Base-by-base conservation (phyloP, 2,888 invertebrate genomes). In the Meganola albula region DNA sequence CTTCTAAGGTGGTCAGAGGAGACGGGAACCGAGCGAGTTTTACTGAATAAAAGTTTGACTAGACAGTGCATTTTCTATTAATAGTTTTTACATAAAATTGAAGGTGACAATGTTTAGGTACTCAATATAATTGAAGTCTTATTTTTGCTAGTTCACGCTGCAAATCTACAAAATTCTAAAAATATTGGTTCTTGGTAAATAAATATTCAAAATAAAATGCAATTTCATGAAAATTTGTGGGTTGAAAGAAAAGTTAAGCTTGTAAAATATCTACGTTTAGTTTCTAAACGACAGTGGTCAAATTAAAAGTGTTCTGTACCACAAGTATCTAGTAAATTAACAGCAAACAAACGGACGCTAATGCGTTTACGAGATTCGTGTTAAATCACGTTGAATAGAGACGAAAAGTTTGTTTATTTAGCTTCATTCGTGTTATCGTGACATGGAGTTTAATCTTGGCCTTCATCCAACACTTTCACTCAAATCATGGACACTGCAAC, bases 381-480 rank as follows among this genome's bases (percentile, higher is more conserved):
- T 51, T 64, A 67, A 64, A 69, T 67, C 60, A 64, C 63, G 57
- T 62, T 54, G 44, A 54, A 60, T 40, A 53, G 31, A 31, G 43
- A 43, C 21, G 39, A 48, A 57, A 60, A 63, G 65, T 55, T 59
- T 68, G 66, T 71, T 70, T 70, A 74, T 74, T 69, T 69, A 50
- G 50, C 58, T 69, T 63, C 67, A 66, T 68, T 59, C 57, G 58
- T 53, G 54, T 65, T 74, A 73, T 69, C 64, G 58, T 55, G 57
- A 58, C 58, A 59, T 56, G 59, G 57, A 58, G 45, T 48, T 64
- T 61, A 62, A 48, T 64, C 56, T 72, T 82, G 82, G 82, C 76
- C 42, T 37, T 33, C 40, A 39, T 71, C 79, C 83, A 83, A 49
- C 53, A 75, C 77, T 80, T 77, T 80, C 74, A 65, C 70, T 67